phyloP scores from a whole-genome alignment of 2,797 vertebrate species.

The Malurus splendens region DNA sequence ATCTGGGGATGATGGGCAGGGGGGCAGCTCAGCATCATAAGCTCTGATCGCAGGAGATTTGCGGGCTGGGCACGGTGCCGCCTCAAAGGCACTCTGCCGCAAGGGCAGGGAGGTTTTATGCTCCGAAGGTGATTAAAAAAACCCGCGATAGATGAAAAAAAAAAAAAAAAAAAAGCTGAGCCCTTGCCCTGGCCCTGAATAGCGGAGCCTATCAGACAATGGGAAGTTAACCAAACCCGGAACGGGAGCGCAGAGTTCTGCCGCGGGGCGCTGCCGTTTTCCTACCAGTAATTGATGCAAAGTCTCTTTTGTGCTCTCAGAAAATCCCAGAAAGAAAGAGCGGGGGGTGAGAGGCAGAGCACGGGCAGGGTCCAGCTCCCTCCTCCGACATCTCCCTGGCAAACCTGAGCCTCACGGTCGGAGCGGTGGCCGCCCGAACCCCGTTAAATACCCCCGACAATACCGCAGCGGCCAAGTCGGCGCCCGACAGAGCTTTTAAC shows the following conservation, averaged over 20 bases:
- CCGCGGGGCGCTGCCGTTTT: neutral
- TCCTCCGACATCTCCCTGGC: neutral
- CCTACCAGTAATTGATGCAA: slow-evolving; percentile 47
- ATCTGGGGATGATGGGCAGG: fast-evolving
- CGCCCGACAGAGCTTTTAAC: slow-evolving; percentile 24
- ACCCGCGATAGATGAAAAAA: fast-evolving
- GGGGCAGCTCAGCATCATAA: fast-evolving
- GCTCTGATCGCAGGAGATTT: fast-evolving
- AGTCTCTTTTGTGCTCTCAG: slow-evolving; percentile 20
- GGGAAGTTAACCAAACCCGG: slow-evolving; percentile 40
- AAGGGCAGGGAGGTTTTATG: neutral
- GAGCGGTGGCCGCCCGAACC: neutral
- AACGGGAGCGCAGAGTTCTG: neutral
- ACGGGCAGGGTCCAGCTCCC: neutral
- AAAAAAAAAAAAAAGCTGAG: neutral
- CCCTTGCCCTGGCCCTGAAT: neutral
- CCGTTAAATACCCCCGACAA: neutral
- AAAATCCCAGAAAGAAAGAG: slow-evolving; percentile 26
- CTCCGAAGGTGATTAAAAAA: neutral
- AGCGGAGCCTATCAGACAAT: neutral
- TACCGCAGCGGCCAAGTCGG: fast-evolving
- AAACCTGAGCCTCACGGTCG: neutral
- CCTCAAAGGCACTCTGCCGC: neutral
- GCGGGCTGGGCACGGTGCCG: neutral
- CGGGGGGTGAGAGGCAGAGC: neutral